These are phyloP conservation scores for Pangasius djambal DNA, from an alignment of 2,797 vertebrate genomes.

Conservation along the genomic window DNA sequence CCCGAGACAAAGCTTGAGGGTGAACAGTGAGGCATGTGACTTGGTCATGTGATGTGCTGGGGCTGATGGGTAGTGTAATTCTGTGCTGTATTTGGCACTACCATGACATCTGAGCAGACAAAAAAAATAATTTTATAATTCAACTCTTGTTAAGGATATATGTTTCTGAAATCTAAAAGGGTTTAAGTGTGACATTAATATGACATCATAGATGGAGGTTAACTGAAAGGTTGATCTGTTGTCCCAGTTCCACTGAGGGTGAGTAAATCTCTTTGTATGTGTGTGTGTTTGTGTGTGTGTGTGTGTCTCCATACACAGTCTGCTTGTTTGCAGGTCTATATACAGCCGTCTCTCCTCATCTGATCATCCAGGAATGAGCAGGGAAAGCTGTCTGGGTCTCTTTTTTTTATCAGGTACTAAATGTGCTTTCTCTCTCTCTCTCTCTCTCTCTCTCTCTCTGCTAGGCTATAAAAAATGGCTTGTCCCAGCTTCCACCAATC, in stretches of 20 bases:
- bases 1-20: too few relatives aligned
- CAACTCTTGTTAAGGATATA: not conserved
- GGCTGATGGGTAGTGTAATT: not conserved
- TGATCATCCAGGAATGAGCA: not conserved
- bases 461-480: not conserved
- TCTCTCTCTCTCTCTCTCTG: conserved; percentile 7
- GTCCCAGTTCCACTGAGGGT: not conserved
- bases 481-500: conserved; percentile 33
- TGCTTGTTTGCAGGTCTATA: not conserved
- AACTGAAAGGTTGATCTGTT: conserved; percentile 4
- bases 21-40: not conserved
- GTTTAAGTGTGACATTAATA: not conserved
- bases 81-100: not conserved
- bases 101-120: not conserved
- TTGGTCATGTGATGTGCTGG: not conserved
- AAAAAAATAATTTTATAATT: too few relatives aligned
- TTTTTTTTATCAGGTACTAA: conserved; percentile 9
- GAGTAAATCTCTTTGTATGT: not conserved
- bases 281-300: not conserved
- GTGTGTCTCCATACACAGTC: not conserved
- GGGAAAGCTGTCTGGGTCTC: conserved; percentile 8
- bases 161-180: too few relatives aligned
- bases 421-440: conserved; percentile 24
- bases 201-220: not conserved
- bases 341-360: not conserved